A percentile compares a stretch with the other conserved stretches of the same genome.
phyloP scores from a whole-genome alignment of 2,888 invertebrate species.

The Cerceris rybyensis region DNA sequence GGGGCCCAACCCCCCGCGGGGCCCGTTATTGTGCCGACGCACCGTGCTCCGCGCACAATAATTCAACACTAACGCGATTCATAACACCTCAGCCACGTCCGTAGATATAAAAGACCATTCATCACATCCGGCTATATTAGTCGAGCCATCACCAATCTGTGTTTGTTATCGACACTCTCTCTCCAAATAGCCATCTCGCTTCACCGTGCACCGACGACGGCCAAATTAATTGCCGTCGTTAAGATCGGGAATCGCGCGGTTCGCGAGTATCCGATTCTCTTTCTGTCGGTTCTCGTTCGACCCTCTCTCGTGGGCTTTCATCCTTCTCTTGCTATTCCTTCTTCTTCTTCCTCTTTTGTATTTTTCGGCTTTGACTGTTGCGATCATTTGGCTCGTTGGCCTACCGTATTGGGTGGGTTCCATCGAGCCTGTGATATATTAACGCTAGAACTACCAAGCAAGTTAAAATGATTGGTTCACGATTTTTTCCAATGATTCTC shows the following conservation, averaged over 20 bases:
- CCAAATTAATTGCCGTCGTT: slow-evolving; percentile 30
- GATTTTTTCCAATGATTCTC: no score
- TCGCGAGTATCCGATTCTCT: background rate
- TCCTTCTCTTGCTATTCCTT: background rate
- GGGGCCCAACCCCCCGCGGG: slow-evolving; percentile 63
- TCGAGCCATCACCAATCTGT: slow-evolving; percentile 68
- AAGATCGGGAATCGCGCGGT: background rate
- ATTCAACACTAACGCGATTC: slow-evolving; percentile 74
- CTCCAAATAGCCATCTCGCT: slow-evolving; percentile 19
- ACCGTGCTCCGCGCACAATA: slow-evolving; percentile 68
- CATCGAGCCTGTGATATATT: no score
- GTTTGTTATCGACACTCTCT: slow-evolving; percentile 66
- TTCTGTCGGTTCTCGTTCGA: no score
- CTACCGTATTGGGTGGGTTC: no score
- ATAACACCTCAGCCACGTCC: slow-evolving; percentile 67
- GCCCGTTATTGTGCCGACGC: slow-evolving; percentile 71
- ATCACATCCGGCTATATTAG: slow-evolving; percentile 68
- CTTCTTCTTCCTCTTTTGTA: background rate
- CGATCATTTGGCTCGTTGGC: no score
- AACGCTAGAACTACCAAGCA: no score
- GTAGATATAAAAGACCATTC: slow-evolving; percentile 70
- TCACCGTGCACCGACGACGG: slow-evolving; percentile 11
- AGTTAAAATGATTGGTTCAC: no score
- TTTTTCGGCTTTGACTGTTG: no score
- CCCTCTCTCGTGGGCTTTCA: no score